Percentiles rank a stretch among this genome's conserved stretches.
phyloP scores from a whole-genome alignment of 2,888 invertebrate genomes.

The Cynaeus angustus region DNA sequence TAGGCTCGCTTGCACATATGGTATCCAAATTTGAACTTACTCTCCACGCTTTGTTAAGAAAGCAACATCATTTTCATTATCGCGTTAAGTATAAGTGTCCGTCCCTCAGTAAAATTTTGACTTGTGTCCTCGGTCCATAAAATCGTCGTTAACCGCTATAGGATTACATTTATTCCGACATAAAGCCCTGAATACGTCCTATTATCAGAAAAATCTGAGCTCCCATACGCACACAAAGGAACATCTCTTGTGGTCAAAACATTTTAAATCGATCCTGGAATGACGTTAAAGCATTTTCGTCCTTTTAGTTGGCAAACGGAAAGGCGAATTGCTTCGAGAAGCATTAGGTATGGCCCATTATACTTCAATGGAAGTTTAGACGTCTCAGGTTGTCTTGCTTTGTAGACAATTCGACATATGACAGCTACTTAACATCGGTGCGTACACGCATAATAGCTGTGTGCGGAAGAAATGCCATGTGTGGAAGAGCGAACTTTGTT shows the following conservation, averaged over 20 bases:
- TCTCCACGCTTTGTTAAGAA: too few species aligned
- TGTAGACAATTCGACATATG: slow-evolving; percentile 62
- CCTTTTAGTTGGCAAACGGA: slow-evolving; percentile 54
- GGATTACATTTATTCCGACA: slow-evolving; percentile 67
- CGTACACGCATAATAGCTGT: slow-evolving; percentile 44
- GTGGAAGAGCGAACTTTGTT: slow-evolving; percentile 40
- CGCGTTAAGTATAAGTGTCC: too few species aligned
- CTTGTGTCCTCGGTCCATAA: slow-evolving; percentile 58
- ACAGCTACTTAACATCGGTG: slow-evolving; percentile 68
- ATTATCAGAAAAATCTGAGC: slow-evolving; percentile 68
- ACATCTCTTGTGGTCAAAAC: slow-evolving; percentile 69
- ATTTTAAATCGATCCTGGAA: slow-evolving; percentile 69
- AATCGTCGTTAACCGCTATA: slow-evolving; percentile 65
- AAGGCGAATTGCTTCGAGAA: slow-evolving; percentile 51
- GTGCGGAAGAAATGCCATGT: slow-evolving; percentile 47
- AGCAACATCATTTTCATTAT: too few species aligned
- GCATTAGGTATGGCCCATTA: slow-evolving; percentile 65
- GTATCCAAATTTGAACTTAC: too few species aligned
- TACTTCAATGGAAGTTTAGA: slow-evolving; percentile 65
- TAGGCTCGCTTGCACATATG: too few species aligned
- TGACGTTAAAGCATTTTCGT: slow-evolving; percentile 53
- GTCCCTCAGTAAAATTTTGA: slow-evolving; percentile 59
- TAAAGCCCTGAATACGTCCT: slow-evolving; percentile 68
- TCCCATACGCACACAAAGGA: slow-evolving; percentile 63
- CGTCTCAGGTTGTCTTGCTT: slow-evolving; percentile 65